These are phyloP conservation scores for Drosophila tani DNA, from an alignment of 1,140 invertebrate species.

Conservation along the genomic window DNA sequence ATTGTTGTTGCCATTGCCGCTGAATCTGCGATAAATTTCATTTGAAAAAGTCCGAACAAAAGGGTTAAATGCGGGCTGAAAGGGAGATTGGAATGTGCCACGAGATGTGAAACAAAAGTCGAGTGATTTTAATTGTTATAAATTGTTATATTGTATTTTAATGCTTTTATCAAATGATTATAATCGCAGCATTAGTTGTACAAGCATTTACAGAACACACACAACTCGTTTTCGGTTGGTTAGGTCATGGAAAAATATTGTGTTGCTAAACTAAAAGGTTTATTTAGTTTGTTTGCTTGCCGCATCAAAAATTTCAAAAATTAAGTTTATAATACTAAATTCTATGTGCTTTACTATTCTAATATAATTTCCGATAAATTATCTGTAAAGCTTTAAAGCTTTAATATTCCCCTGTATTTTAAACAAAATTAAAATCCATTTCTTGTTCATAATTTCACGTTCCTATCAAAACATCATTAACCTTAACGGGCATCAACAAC, in stretches of 20 bases:
- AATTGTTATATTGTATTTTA: constrained; percentile 19
- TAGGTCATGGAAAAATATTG: neutral
- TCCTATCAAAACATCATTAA: constrained; percentile 33
- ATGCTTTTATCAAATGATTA: constrained; percentile 9
- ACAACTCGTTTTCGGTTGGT: neutral
- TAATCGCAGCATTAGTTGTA: constrained; percentile 4
- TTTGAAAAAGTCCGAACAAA: constrained; percentile 25
- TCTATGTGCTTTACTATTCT: too few species aligned
- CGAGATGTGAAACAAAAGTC: constrained; percentile 9
- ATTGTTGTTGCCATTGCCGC: constrained; percentile 27
- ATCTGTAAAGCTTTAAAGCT: neutral
- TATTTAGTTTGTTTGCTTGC: too few species aligned
- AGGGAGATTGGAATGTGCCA: constrained; percentile 4
- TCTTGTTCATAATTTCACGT: constrained; percentile 6
- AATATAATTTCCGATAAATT: too few species aligned
- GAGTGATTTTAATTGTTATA: constrained; percentile 12
- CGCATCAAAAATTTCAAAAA: too few species aligned
- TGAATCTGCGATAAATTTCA: constrained; percentile 38
- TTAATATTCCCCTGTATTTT: neutral
- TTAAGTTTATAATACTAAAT: neutral
- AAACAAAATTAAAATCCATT: neutral
- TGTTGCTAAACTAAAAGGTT: neutral
- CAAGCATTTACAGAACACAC: neutral
- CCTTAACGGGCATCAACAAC: neutral
- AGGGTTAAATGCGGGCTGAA: constrained; percentile 28